Evolutionary conservation across 2,113 vertebrate species (phyloP), one percentile per base, ranked within the genome.

Genomic region (Corapipo altera): DNA sequence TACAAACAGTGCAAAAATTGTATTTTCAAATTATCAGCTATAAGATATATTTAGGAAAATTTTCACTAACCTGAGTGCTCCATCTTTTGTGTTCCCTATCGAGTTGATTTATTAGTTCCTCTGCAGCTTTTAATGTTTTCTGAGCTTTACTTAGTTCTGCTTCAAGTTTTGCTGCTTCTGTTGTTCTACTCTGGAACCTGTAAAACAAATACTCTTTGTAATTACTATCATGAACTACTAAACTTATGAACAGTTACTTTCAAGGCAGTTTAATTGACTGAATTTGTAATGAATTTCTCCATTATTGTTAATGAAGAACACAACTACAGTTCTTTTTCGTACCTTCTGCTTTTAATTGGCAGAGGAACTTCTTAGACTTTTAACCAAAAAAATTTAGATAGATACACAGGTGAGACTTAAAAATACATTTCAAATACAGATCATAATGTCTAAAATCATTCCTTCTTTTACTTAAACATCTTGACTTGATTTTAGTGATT

Each of bases 131-230:
- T 96, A 99, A 95, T 1, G 99, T 99, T 94, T 99, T 98, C 92
- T 99, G 99, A 79, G 99, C 99, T 98, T 98, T 99, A 94, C 93
- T 98, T 89, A 99, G 98, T 85, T 99, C 99, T 37, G 98, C 98
- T 98, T 99, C 99, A 96, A 99, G 98, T 97, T 99, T 99, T 27
- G 99, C 98, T 39, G 99, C 99, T 97, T 99, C 99, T 78, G 99
- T 98, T 52, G 99, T 99, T 72, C 99, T 98, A 51, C 95, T 98
- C 98, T 99, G 99, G 96, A 99, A 99, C 95, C 99, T 99, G 88
- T 32, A 73, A 91, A 97, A 93, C 48, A 84, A 92, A 54, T 59
- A 73, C 39, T 83, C n/a, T 62, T 88, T 88, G 52, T 51, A 90
- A 94, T 30, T 76, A 30, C 27, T 30, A 39, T 44, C 13, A 75